phyloP scores from a whole-genome alignment of 2,888 invertebrate genomes.

The Lasioglossum marginatum region DNA sequence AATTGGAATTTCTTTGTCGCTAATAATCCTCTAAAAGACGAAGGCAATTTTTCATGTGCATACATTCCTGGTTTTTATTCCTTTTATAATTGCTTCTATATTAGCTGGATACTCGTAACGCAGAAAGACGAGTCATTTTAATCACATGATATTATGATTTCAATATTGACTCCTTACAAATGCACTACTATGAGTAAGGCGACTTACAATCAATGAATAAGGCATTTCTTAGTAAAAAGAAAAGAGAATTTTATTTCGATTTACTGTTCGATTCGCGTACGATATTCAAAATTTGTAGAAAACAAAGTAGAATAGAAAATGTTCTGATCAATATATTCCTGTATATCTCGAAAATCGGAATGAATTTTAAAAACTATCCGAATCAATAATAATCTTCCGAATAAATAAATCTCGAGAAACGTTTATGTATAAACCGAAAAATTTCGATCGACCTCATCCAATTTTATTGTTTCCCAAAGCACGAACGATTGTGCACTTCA shows the following conservation, averaged over 20 bases:
- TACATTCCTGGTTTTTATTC: not conserved
- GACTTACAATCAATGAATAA: too few relatives aligned
- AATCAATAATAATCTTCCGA: not conserved
- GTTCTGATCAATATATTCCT: not conserved
- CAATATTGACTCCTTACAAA: too few relatives aligned
- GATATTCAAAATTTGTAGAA: not conserved
- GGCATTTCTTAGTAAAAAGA: too few relatives aligned
- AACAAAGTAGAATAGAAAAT: not conserved
- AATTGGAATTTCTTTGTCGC: not conserved
- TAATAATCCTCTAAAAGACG: not conserved
- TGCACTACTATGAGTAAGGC: too few relatives aligned
- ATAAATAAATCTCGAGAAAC: not conserved
- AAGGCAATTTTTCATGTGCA: not conserved
- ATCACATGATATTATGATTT: too few relatives aligned
- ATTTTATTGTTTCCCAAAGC: not conserved
- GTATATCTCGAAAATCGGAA: not conserved
- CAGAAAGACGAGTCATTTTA: not conserved
- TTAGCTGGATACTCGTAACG: not conserved
- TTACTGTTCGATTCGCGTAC: too few relatives aligned
- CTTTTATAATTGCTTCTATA: not conserved
- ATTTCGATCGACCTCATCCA: not conserved
- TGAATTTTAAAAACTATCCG: not conserved
- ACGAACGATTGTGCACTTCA: not conserved
- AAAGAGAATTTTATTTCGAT: not conserved
- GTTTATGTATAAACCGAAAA: not conserved